Base-by-base conservation (phyloP, 2,113 vertebrate species). In the Romanogobio albipinnatus region DNA sequence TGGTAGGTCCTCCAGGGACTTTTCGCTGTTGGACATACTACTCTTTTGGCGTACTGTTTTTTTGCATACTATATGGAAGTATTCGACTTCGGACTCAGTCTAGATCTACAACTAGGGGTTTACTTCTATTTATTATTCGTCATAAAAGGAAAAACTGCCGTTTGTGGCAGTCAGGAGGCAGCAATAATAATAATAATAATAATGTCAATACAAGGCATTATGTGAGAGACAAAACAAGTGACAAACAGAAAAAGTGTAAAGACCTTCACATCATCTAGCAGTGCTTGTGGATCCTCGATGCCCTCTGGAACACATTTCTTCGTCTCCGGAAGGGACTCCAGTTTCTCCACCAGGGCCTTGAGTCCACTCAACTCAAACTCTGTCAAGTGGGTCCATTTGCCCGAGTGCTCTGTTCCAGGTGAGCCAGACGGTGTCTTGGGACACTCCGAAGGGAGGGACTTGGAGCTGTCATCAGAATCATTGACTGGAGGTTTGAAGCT, bases 191-290 rank as follows among this genome's bases (percentile, higher is more conserved):
- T 29, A 9, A 75, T 29, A 29, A 36, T 53, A 3, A 56, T 29
- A 3, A 56, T 53, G 26, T 56, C 49, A 56, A 26, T 58, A 7
- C 11, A 59, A 64, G 13, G 14, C 4, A 71, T 15, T 15, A 15
- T 59, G n/a, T 9, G 43, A 49, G 13, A n/a, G 58, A 66, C 13
- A 87, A 5, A 68, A 6, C 82, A 75, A 24, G 26, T 7, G 74
- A 45, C 6, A 75, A 58, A 45, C 3, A 49, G 8, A 68, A 73
- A 43, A 5, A 51, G 49, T 56, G 62, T 68, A 56, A 13, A n/a
- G 24, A 99, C 98, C 97, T 98, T 98, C 90, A 99, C 95, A 61
- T 98, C 96, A 81, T 98, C 96, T 81, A 99, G 94, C 83, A 99
- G 96, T 4, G 95, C 96, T 86, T 97, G 95, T 0, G 98, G 96